A percentile compares a stretch with the other conserved stretches of the same genome.
Evolutionary conservation across 2,113 vertebrate genomes (phyloP).

Genomic region (Natator depressus): DNA sequence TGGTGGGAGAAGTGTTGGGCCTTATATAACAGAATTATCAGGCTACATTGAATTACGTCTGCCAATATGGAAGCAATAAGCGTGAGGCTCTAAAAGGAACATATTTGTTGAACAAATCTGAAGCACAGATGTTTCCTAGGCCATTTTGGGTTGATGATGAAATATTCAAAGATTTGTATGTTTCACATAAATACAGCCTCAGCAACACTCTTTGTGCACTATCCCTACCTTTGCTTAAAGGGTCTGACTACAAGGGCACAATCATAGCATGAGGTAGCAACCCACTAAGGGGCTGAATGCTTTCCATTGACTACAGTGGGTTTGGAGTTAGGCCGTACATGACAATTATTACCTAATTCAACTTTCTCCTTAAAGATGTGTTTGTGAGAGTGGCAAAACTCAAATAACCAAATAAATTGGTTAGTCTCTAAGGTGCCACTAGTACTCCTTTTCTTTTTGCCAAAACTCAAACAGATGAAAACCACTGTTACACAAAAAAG

Average conservation of each 20-base stretch:
- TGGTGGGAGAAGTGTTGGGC: constrained; percentile 16
- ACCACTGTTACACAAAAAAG: background rate
- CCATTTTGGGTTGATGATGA: constrained; percentile 29
- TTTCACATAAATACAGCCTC: constrained; percentile 28
- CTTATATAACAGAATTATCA: constrained; percentile 55
- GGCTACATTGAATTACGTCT: constrained; percentile 60
- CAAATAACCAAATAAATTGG: background rate
- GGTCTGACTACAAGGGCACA: background rate
- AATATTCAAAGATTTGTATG: constrained; percentile 23
- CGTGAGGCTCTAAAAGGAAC: background rate
- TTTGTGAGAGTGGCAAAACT: background rate
- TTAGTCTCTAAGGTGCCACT: too few species aligned
- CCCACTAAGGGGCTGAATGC: background rate
- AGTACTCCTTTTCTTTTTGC: too few species aligned
- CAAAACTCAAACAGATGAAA: background rate
- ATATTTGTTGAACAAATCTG: constrained; percentile 48
- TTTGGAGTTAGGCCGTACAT: background rate
- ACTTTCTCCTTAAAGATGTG: background rate
- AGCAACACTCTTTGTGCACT: background rate
- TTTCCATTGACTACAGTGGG: background rate
- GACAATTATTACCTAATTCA: background rate
- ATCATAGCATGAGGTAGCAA: background rate
- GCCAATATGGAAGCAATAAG: constrained; percentile 7
- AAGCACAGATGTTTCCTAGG: constrained; percentile 48
- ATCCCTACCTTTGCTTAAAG: constrained; percentile 13